Percentiles rank a stretch among this genome's conserved stretches.
Conservation (phyloP, 1,140 invertebrate genomes). For the Atta texana region DNA sequence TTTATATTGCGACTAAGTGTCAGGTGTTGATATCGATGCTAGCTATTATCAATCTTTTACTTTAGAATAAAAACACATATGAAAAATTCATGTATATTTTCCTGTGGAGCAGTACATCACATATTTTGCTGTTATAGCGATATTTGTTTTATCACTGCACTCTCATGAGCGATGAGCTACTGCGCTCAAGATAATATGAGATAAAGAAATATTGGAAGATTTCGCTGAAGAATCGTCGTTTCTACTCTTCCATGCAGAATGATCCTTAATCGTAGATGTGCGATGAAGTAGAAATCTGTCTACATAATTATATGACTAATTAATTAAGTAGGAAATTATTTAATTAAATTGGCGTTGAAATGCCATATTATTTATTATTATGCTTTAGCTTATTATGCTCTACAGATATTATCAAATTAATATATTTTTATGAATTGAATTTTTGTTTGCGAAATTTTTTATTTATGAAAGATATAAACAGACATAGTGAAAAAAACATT, state of each 20-base stretch:
- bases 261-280: not conserved
- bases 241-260: not conserved
- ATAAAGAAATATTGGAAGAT: conserved; percentile 51
- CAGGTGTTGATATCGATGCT: conserved; percentile 13
- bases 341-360: conserved; percentile 27
- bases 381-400: not conserved
- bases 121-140: conserved; percentile 32
- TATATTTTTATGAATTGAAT: not conserved
- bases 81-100: conserved; percentile 41
- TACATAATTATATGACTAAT: conserved; percentile 12
- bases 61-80: not conserved
- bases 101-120: not conserved
- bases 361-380: conserved; percentile 25
- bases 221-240: conserved; percentile 37
- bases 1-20: conserved; percentile 12
- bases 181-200: not conserved
- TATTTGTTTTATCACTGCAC: conserved; percentile 43
- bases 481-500: too few species aligned
- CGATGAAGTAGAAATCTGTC: conserved; percentile 12
- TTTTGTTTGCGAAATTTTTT: not conserved
- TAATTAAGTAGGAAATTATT: conserved; percentile 39
- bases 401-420: not conserved
- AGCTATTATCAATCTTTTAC: conserved; percentile 5
- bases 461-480: not conserved
- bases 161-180: conserved; percentile 33